phyloP scores from a whole-genome alignment of 2,113 vertebrate genomes.

The Peromyscus leucopus region DNA sequence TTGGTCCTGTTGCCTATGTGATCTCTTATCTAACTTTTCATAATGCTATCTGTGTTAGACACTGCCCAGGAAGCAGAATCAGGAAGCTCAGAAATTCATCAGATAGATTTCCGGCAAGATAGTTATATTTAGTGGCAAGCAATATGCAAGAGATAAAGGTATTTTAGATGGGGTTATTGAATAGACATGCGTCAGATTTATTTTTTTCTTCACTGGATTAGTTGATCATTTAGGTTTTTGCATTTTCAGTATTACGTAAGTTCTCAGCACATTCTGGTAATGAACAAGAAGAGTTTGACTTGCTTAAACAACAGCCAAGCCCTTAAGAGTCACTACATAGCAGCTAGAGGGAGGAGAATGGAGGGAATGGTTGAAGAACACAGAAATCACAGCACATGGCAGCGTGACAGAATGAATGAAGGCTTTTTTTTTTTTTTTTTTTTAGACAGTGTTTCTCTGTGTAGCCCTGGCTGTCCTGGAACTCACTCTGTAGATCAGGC shows the following conservation, averaged over 20 bases:
- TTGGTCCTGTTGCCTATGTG: neutral
- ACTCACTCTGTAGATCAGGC: neutral
- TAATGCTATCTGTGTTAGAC: neutral
- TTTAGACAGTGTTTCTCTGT: neutral
- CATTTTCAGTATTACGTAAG: neutral
- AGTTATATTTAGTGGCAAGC: neutral
- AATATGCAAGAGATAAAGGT: constrained; percentile 12
- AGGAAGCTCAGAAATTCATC: constrained; percentile 29
- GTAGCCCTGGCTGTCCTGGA: neutral
- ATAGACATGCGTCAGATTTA: neutral
- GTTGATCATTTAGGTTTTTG: neutral
- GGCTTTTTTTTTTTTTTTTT: too few relatives aligned
- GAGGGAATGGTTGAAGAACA: neutral
- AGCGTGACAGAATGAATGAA: too few relatives aligned
- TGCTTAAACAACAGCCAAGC: neutral
- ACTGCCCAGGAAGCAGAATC: neutral
- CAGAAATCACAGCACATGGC: neutral
- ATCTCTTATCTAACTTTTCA: neutral
- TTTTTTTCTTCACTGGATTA: constrained; percentile 39
- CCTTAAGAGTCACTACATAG: neutral
- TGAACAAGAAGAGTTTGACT: neutral
- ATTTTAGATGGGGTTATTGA: neutral
- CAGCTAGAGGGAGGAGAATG: neutral
- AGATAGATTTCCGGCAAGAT: neutral
- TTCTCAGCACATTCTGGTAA: neutral